Conservation (phyloP, 2,888 invertebrate genomes). For the Euplexia lucipara region DNA sequence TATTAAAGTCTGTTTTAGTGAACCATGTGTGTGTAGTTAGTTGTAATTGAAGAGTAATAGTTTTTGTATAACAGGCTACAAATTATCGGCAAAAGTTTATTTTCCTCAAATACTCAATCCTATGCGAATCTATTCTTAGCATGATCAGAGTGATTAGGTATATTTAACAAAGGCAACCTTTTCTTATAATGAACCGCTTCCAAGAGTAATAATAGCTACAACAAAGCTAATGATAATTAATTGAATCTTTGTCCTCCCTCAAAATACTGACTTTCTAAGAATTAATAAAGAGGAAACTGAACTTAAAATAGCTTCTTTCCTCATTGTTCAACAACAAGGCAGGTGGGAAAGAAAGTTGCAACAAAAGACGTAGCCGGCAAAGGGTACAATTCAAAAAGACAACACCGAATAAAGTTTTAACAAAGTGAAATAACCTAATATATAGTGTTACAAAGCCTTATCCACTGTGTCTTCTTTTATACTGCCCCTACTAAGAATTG, state of each 20-base stretch:
- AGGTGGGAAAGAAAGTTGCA: conserved; percentile 56
- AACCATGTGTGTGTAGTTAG: too few relatives aligned
- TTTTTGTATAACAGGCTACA: too few relatives aligned
- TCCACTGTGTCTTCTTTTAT: conserved; percentile 49
- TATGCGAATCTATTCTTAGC: too few relatives aligned
- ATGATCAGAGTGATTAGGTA: too few relatives aligned
- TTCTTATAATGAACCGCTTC: background rate
- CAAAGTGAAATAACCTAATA: conserved; percentile 71
- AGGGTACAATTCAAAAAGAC: conserved; percentile 60
- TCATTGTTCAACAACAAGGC: conserved; percentile 20
- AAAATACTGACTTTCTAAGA: background rate
- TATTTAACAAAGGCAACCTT: too few relatives aligned
- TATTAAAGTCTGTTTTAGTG: too few relatives aligned
- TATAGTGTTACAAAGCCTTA: conserved; percentile 72
- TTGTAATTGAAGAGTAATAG: too few relatives aligned
- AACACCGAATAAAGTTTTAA: conserved; percentile 69
- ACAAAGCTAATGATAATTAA: conserved; percentile 10
- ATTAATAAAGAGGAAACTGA: conserved; percentile 18
- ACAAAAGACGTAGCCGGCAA: conserved; percentile 50
- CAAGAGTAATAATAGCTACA: background rate
- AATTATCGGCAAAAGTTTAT: too few relatives aligned
- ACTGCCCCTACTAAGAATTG: conserved; percentile 48
- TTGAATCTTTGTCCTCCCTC: background rate
- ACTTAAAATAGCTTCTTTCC: conserved; percentile 9
- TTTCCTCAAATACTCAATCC: too few relatives aligned